These are phyloP conservation scores for Melanaphis sacchari DNA, from an alignment of 1,140 invertebrate genomes.

Conservation along the genomic window DNA sequence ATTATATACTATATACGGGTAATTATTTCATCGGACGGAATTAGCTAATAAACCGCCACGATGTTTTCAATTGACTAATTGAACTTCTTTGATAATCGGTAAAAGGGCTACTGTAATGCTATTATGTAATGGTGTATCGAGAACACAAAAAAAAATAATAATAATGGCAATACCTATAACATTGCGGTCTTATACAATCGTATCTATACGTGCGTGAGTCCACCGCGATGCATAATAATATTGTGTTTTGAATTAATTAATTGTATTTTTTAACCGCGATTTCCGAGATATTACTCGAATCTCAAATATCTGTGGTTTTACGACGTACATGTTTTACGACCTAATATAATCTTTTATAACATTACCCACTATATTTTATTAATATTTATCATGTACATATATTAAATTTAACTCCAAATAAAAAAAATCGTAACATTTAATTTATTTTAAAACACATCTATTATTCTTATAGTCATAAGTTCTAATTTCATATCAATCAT, in stretches of 20 bases:
- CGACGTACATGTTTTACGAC: neutral
- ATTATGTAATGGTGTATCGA: neutral
- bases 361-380: neutral
- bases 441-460: no score
- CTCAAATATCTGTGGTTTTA: neutral
- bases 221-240: neutral
- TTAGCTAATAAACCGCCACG: neutral
- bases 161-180: neutral
- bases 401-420: neutral
- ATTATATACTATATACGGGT: neutral
- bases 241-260: neutral
- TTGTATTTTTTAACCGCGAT: neutral
- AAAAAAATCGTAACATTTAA: neutral
- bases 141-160: neutral
- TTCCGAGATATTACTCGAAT: neutral
- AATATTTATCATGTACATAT: neutral
- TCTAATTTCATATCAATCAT: no score
- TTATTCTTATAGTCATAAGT: no score
- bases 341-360: neutral
- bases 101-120: neutral
- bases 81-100: neutral
- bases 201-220: neutral
- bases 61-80: slow-evolving; percentile 26
- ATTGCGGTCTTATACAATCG: neutral
- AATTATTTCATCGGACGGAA: neutral